Percentiles rank a stretch among this genome's conserved stretches.
These are phyloP conservation scores for Mayetiola destructor DNA, from an alignment of 2,888 invertebrate genomes.

Conservation along the genomic window DNA sequence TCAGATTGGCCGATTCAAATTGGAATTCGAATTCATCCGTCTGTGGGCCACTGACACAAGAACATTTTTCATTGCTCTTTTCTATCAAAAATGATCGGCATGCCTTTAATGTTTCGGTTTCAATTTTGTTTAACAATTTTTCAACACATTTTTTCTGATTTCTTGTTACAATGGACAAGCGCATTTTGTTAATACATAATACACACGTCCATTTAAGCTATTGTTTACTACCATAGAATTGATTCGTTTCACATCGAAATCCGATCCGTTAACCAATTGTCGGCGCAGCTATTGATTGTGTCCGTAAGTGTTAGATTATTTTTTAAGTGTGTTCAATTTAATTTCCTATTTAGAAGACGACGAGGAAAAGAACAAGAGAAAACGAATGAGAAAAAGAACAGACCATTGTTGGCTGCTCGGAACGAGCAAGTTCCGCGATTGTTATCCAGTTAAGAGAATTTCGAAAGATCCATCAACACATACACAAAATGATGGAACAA, in stretches of 20 bases:
- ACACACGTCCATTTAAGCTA: neutral
- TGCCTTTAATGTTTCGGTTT: neutral
- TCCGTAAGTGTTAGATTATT: conserved; percentile 2
- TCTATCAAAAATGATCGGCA: too few relatives aligned
- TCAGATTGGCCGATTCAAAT: too few relatives aligned
- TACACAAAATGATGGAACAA: neutral
- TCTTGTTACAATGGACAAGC: neutral
- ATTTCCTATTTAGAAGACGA: conserved; percentile 3
- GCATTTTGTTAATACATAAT: neutral
- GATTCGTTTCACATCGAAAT: conserved; percentile 10
- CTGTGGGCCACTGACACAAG: too few relatives aligned
- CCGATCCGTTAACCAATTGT: neutral
- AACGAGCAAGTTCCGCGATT: too few relatives aligned
- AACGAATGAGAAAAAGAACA: neutral
- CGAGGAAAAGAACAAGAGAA: neutral
- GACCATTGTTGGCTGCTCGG: too few relatives aligned
- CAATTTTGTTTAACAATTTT: neutral
- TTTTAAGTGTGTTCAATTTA: conserved; percentile 10
- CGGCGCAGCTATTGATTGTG: neutral
- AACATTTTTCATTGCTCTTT: too few relatives aligned
- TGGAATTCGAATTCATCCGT: too few relatives aligned
- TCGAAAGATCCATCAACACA: too few relatives aligned
- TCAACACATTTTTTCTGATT: neutral
- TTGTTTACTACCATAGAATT: conserved; percentile 10
- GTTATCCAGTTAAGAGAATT: too few relatives aligned